Evolutionary conservation across 2,888 invertebrate species (phyloP), one percentile per base, ranked within the genome.

Genomic region (Harpalus rubripes): DNA sequence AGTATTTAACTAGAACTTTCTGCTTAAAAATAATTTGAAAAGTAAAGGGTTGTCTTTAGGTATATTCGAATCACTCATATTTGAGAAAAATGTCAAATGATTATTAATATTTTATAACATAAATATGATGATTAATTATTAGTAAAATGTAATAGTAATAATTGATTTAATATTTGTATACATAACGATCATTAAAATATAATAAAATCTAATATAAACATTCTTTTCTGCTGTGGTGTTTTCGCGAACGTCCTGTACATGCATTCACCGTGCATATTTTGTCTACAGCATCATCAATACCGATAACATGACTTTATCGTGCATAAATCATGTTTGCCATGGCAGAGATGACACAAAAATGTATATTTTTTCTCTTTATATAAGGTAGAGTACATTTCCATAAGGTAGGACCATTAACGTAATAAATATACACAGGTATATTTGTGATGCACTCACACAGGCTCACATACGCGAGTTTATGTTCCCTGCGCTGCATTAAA

Each of bases 401-500:
- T 84, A 84, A 84, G 84, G 84, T 76, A 84, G 61, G 52, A 78
- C 84, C 84, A 84, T 84, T 84, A 84, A 78, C 78, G 78, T 84
- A 84, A 84, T 84, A 84, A 84, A 84, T 84, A 84, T 78, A 84
- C 74, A 74, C 74, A 83, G 83, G 83, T 83, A 83, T 83, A 74
- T 83, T 72, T 83, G 72, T 68, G 81, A 26, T 0, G 7, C 72
- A 81, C 81, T 56, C 68, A 81, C 81, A 81, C 81, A 81, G n/a
- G 7, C 39, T 59, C 68, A 81, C 61, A 74, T 61, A 22, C 72
- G 88, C 76, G 88, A 89, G 87, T 90, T 90, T 90, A 90, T 89
- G 89, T 89, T 87, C 89, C 88, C 90, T 85, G 86, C 86, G 89
- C 88, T 88, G 88, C 89, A 89, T 89, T 90, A 90, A 90, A 90